A percentile compares a stretch with the other conserved stretches of the same genome.
Evolutionary conservation across 2,888 invertebrate genomes (phyloP).

Genomic region (Monochamus alternatus): DNA sequence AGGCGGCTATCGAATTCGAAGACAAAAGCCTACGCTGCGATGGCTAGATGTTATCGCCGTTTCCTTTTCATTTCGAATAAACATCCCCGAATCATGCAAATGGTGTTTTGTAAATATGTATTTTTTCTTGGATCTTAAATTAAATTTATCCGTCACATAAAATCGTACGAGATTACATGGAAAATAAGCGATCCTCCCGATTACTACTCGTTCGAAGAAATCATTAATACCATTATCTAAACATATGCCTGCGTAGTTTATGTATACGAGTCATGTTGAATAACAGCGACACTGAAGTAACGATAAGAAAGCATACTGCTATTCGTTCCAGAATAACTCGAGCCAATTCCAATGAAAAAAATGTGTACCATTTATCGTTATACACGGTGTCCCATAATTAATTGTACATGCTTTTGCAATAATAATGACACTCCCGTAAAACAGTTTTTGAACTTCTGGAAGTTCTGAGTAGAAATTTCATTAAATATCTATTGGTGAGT

Average conservation of each 20-base stretch:
- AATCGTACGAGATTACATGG: slow-evolving; percentile 9
- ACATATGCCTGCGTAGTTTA: slow-evolving; percentile 20
- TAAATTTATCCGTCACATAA: slow-evolving; percentile 34
- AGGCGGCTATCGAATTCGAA: slow-evolving; percentile 17
- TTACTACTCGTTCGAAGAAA: neutral
- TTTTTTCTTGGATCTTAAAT: slow-evolving; percentile 5
- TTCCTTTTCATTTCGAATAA: slow-evolving; percentile 33
- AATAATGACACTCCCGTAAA: too few relatives aligned
- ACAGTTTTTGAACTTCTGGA: too few relatives aligned
- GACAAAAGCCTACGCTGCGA: slow-evolving; percentile 24
- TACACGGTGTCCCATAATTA: too few relatives aligned
- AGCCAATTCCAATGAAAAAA: too few relatives aligned
- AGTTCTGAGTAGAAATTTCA: too few relatives aligned
- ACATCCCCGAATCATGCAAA: slow-evolving; percentile 37
- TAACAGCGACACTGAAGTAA: neutral
- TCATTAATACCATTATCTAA: slow-evolving; percentile 18
- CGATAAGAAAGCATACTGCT: neutral
- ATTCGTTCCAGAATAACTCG: too few relatives aligned
- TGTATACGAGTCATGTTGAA: neutral
- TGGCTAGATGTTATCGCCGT: slow-evolving; percentile 31
- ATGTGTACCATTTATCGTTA: too few relatives aligned
- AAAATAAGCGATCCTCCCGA: neutral
- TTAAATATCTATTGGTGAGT: too few relatives aligned
- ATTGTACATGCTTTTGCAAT: too few relatives aligned
- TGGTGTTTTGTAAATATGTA: slow-evolving; percentile 22